These are phyloP conservation scores for Agrilus planipennis DNA, from an alignment of 1,140 invertebrate genomes.

Conservation along the genomic window DNA sequence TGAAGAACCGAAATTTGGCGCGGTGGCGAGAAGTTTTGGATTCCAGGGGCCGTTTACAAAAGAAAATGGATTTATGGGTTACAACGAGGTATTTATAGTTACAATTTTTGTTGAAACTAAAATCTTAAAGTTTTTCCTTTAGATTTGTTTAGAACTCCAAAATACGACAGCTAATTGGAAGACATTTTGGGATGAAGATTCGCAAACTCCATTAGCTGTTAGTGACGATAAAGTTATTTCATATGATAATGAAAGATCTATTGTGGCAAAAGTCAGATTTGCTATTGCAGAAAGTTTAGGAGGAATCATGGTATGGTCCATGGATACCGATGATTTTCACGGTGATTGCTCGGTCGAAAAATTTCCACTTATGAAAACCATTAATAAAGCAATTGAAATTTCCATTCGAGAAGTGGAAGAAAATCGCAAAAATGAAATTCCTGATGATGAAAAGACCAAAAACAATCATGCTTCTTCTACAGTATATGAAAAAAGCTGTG, in stretches of 20 bases:
- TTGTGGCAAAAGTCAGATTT: constrained; percentile 50
- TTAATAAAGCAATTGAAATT: constrained; percentile 1
- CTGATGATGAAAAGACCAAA: too few species aligned
- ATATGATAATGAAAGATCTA: constrained; percentile 51
- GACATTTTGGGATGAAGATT: constrained; percentile 46
- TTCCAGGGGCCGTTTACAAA: constrained; percentile 64
- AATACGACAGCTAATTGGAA: constrained; percentile 39
- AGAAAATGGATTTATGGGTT: constrained; percentile 77
- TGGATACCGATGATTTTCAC: constrained; percentile 65
- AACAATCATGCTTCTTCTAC: too few species aligned
- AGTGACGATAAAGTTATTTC: constrained; percentile 44
- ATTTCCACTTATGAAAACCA: neutral
- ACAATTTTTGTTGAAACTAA: neutral
- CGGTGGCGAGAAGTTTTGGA: constrained; percentile 41
- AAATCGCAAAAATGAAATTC: too few species aligned
- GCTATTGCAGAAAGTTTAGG: constrained; percentile 51
- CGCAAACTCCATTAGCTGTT: constrained; percentile 46
- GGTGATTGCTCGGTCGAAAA: constrained; percentile 42
- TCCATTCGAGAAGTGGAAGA: too few species aligned
- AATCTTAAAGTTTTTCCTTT: constrained; percentile 10
- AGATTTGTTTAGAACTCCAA: constrained; percentile 50
- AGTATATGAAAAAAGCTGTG: too few species aligned
- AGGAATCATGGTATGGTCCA: constrained; percentile 76
- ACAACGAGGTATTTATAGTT: constrained; percentile 53
- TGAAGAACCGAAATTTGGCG: constrained; percentile 35